Evolutionary conservation across 64 coral and sea anemone species (phyloP), one percentile per base, ranked within the genome.

Genomic region (Cladopsammia gracilis): DNA sequence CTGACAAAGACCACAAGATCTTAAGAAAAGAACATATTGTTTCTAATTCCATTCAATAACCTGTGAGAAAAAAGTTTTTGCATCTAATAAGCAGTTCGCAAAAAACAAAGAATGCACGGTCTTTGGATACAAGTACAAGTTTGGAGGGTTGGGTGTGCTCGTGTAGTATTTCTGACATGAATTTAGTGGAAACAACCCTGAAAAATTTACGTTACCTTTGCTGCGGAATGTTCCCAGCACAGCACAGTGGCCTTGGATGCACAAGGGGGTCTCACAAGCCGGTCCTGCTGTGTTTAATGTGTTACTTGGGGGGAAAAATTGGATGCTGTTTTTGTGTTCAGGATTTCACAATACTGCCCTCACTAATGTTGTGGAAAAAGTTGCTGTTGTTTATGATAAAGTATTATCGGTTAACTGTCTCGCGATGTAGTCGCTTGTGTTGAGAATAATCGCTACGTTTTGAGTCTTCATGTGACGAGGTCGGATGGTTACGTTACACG

Each of bases 271-370:
- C 62, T 65, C 16, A 20, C 62, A 65, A 65, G 62, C 62, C 62
- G 4, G 22, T 65, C 62, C 62, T 19, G 62, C 62, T 19, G 62
- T 65, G 67, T 70, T 25, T 25, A 70, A 10, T 70, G 67, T 24
- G 25, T 54, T 11, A n/a, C n/a, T n/a, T n/a, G n/a, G n/a, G n/a
- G n/a, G n/a, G n/a, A 20, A 65, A 14, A 14, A 65, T 65, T 65
- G 62, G 62, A 65, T 65, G 62, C 62, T 65, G 22, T 65, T 65
- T 65, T 65, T 65, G 62, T 65, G 62, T 65, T 65, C 62, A 65
- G 62, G 62, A 20, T 20, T 20, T 65, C 11, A 65, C 62, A 65
- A 65, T 65, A 65, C 62, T 65, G 16, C 6, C 62, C 62, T 65
- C 62, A 19, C 62, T 65, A 65, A 65, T 65, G 62, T 20, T 0